Evolutionary conservation across 2,113 vertebrate genomes (phyloP).

Genomic region (Mesocricetus auratus): DNA sequence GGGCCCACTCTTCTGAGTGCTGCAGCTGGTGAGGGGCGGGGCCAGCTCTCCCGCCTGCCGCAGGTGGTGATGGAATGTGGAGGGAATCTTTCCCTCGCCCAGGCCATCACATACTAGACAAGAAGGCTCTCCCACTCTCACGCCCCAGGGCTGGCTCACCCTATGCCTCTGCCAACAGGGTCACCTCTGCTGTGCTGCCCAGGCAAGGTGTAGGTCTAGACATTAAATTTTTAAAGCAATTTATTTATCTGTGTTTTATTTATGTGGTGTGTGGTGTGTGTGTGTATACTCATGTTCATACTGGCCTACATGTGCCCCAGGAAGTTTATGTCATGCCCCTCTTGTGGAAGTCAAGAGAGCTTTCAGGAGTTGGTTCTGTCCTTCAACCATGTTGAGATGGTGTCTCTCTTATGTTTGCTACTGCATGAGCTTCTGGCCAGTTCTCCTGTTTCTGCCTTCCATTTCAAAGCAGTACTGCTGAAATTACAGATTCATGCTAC

Average conservation of each 20-base stretch:
- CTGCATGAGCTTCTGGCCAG: neutral
- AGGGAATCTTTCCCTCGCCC: neutral
- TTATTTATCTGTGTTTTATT: neutral
- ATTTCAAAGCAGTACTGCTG: neutral
- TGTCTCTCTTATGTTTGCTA: neutral
- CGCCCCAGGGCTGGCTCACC: neutral
- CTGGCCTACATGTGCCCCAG: neutral
- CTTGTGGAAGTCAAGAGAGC: neutral
- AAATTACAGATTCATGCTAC: neutral
- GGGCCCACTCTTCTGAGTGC: neutral
- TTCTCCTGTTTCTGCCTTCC: neutral
- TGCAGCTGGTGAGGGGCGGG: neutral
- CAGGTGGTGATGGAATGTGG: neutral
- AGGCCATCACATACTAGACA: neutral
- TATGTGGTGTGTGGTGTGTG: neutral
- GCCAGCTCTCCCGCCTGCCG: neutral
- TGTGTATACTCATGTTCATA: neutral
- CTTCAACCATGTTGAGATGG: neutral
- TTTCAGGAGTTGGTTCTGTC: neutral
- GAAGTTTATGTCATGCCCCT: neutral
- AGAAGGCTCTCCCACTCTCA: neutral
- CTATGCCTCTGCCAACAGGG: neutral
- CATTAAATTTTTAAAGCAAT: neutral
- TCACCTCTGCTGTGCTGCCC: neutral
- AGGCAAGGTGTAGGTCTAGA: neutral